These are phyloP conservation scores for Climacteris rufus DNA, from an alignment of 2,113 vertebrate genomes.

Conservation along the genomic window DNA sequence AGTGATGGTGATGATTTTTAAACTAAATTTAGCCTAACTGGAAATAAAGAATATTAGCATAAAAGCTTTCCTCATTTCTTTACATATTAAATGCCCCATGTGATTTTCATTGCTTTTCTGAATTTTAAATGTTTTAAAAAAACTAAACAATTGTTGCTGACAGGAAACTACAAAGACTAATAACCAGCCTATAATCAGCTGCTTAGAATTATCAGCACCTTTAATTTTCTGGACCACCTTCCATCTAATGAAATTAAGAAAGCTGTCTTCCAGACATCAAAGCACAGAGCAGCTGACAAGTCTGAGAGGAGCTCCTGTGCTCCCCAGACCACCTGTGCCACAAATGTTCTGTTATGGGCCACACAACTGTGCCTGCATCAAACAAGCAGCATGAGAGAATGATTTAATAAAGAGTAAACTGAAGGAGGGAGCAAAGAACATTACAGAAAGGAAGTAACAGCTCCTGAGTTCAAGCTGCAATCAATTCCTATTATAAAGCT, in stretches of 20 bases:
- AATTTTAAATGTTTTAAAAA: not conserved
- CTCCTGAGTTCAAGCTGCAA: not conserved
- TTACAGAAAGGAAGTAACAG: not conserved
- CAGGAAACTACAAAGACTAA: not conserved
- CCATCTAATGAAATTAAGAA: constrained; percentile 32
- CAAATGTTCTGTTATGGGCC: not conserved
- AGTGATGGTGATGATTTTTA: not conserved
- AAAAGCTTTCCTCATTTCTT: not conserved
- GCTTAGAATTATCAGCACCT: not conserved
- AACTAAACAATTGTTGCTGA: not conserved
- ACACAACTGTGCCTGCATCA: not conserved
- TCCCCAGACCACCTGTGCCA: not conserved
- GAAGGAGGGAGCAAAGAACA: not conserved
- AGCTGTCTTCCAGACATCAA: not conserved
- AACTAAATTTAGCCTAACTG: not conserved
- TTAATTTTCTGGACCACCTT: constrained; percentile 39
- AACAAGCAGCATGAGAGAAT: not conserved
- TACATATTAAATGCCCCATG: not conserved
- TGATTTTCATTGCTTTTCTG: not conserved
- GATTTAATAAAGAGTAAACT: constrained; percentile 5
- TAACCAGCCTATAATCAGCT: not conserved
- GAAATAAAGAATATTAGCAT: not conserved
- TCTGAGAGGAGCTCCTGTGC: not conserved
- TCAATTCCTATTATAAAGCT: constrained; percentile 17
- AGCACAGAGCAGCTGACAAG: not conserved